Conservation (phyloP, 2,888 invertebrate genomes). For the Agriopis marginaria region DNA sequence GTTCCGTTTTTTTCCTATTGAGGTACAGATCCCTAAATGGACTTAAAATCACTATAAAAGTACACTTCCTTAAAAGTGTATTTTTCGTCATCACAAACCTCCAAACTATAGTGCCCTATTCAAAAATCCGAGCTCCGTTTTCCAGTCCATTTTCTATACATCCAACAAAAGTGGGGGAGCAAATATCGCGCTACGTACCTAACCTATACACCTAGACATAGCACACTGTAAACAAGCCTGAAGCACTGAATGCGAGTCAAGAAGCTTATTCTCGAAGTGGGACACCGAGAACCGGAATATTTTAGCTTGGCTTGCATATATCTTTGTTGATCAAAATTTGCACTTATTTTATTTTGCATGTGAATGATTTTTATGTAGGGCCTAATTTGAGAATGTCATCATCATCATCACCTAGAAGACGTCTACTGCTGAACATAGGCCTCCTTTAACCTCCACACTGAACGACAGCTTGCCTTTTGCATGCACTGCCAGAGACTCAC, state of each 20-base stretch:
- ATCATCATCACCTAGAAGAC: too few species aligned
- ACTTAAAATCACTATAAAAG: too few species aligned
- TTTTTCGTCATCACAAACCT: background rate
- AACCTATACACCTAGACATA: conserved; percentile 27
- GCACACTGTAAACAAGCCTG: conserved; percentile 58
- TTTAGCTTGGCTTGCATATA: conserved; percentile 44
- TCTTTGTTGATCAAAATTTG: conserved; percentile 6
- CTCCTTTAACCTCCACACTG: too few species aligned
- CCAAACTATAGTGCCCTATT: conserved; percentile 11
- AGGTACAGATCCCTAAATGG: too few species aligned
- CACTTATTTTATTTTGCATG: background rate
- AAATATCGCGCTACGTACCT: conserved; percentile 52
- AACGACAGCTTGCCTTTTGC: too few species aligned
- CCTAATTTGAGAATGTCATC: background rate
- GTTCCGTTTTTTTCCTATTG: too few species aligned
- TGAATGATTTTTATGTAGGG: background rate
- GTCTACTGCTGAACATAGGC: too few species aligned
- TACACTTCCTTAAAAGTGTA: too few species aligned
- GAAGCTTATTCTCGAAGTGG: conserved; percentile 61
- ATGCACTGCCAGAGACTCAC: too few species aligned
- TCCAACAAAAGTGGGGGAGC: conserved; percentile 57
- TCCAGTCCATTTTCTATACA: conserved; percentile 25
- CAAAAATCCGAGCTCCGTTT: conserved; percentile 16
- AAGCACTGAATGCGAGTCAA: conserved; percentile 60
- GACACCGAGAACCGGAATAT: conserved; percentile 54